Evolutionary conservation across 2,888 invertebrate species (phyloP).

Genomic region (Macropis europaea): DNA sequence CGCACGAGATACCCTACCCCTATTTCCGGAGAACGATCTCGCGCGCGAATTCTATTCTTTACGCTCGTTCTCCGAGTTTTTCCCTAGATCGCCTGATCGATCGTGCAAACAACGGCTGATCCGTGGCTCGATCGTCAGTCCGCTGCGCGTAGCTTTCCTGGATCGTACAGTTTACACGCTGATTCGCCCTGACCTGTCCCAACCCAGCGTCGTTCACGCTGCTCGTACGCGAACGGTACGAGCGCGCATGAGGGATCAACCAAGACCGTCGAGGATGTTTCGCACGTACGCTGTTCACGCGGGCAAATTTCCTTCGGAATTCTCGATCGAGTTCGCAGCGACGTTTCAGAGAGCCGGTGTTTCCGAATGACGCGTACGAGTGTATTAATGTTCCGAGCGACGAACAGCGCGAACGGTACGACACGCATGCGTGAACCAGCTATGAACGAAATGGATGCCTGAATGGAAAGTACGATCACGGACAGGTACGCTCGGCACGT

Average conservation of each 20-base stretch:
- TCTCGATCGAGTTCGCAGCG: background rate
- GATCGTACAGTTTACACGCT: slow-evolving; percentile 6
- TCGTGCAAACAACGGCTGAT: too few species aligned
- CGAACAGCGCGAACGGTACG: background rate
- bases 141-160: slow-evolving; percentile 6
- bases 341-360: background rate
- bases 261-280: background rate
- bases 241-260: slow-evolving; percentile 2
- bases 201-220: slow-evolving; percentile 1
- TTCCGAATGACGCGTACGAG: background rate
- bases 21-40: background rate
- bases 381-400: background rate
- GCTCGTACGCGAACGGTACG: background rate
- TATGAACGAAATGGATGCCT: slow-evolving; percentile 13
- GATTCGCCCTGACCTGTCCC: slow-evolving; percentile 16
- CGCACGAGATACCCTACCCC: background rate
- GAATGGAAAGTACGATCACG: slow-evolving; percentile 9
- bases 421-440: slow-evolving; percentile 14
- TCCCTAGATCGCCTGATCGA: background rate
- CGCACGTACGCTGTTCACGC: background rate
- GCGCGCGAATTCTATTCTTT: background rate
- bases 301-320: background rate
- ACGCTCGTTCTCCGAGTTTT: background rate
- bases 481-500: background rate
- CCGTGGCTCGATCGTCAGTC: too few species aligned